These are phyloP conservation scores for Scolopax rusticola DNA, from an alignment of 2,797 vertebrate species.

Conservation along the genomic window DNA sequence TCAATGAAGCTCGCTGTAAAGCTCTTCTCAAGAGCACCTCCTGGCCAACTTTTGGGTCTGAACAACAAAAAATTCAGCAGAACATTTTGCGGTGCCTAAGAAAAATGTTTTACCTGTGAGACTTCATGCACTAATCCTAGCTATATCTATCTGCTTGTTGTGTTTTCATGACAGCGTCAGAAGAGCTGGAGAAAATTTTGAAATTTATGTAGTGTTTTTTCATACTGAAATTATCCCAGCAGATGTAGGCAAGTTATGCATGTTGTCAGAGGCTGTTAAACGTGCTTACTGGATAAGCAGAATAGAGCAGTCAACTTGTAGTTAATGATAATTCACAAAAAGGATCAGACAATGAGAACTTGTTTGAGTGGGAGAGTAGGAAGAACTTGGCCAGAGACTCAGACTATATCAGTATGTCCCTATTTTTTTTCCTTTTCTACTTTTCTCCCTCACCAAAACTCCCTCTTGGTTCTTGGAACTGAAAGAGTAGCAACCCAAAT, in stretches of 20 bases:
- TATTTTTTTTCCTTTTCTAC: not conserved
- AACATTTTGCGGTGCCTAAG: not conserved
- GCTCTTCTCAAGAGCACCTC: not conserved
- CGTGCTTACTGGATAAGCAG: not conserved
- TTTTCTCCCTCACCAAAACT: not conserved
- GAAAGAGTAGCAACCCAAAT: not conserved
- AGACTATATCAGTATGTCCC: not conserved
- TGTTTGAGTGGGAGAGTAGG: not conserved
- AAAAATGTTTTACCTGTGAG: not conserved
- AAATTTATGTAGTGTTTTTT: not conserved
- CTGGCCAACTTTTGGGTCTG: not conserved
- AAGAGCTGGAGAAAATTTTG: not conserved
- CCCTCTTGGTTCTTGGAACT: not conserved
- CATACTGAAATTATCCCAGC: not conserved
- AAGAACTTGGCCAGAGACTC: not conserved
- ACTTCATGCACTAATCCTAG: not conserved
- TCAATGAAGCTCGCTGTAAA: not conserved
- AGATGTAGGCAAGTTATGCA: not conserved
- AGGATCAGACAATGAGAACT: not conserved
- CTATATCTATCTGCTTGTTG: not conserved
- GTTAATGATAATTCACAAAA: conserved; percentile 4
- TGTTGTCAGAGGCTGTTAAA: conserved; percentile 7
- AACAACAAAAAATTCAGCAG: not conserved
- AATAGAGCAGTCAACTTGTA: not conserved
- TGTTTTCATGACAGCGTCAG: not conserved